phyloP scores from a whole-genome alignment of 2,888 invertebrate genomes.

The Orchesellides sinensis region DNA sequence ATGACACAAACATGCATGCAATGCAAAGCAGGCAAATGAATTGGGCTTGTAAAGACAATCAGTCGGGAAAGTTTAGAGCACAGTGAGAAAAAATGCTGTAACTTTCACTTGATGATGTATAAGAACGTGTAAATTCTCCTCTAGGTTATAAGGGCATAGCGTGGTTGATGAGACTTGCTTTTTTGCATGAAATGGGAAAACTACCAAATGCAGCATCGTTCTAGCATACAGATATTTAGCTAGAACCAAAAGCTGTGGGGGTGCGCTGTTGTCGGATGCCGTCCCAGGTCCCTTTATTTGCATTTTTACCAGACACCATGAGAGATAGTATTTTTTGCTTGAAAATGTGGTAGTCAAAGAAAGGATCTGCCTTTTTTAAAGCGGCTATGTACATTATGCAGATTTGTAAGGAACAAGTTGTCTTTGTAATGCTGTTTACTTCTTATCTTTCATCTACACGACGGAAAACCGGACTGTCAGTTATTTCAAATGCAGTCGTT shows the following conservation, averaged over 20 bases:
- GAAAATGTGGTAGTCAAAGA: neutral
- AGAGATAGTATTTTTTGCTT: conserved; percentile 1
- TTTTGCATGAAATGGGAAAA: no score
- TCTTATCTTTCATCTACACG: neutral
- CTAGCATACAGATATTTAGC: neutral
- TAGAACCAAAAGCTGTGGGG: neutral
- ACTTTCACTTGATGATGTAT: conserved; percentile 5
- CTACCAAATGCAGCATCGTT: neutral
- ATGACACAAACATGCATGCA: conserved; percentile 14
- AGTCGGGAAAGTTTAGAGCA: neutral
- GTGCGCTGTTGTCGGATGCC: neutral
- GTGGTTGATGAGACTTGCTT: neutral
- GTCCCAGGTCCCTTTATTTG: conserved; percentile 21
- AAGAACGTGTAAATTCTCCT: conserved; percentile 10
- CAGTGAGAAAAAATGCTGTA: neutral
- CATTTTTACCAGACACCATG: conserved; percentile 10
- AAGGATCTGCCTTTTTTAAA: neutral
- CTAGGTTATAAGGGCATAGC: neutral
- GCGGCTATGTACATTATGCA: neutral
- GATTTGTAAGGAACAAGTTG: neutral
- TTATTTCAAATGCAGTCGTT: no score
- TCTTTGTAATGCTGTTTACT: neutral
- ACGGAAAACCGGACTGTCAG: neutral
- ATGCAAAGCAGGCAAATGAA: neutral
- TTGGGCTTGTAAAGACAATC: conserved; percentile 13